phyloP scores from a whole-genome alignment of 2,888 invertebrate species.

The Thelaira solivaga region DNA sequence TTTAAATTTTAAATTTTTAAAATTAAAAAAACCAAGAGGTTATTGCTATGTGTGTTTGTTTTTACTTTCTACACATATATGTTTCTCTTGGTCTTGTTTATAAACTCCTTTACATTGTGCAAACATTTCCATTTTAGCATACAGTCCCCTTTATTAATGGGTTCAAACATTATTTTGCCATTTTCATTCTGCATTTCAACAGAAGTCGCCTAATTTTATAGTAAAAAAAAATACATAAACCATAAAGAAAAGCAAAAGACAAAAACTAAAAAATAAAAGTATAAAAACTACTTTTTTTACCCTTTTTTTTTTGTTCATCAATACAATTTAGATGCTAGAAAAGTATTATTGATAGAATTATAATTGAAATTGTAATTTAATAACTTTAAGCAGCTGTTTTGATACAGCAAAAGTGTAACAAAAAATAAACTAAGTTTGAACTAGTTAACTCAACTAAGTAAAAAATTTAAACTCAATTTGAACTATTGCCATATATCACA shows the following conservation, averaged over 20 bases:
- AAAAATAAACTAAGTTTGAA: conserved; percentile 10
- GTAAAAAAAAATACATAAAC: neutral
- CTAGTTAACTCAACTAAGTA: neutral
- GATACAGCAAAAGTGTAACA: neutral
- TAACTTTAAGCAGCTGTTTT: conserved; percentile 57
- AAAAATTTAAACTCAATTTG: conserved; percentile 31
- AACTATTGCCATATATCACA: conserved; percentile 44
- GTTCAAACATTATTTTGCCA: neutral
- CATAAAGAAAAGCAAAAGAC: neutral
- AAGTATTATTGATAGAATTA: conserved; percentile 61
- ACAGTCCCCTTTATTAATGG: neutral
- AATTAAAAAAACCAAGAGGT: too few species aligned
- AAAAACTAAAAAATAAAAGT: conserved; percentile 19
- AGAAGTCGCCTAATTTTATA: conserved; percentile 35
- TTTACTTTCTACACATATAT: too few species aligned
- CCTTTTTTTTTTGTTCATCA: conserved; percentile 26
- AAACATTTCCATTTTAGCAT: neutral
- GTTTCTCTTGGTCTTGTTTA: too few species aligned
- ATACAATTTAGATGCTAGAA: conserved; percentile 19
- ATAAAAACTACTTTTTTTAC: neutral
- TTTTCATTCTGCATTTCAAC: conserved; percentile 21
- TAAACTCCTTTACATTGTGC: neutral
- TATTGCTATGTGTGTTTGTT: too few species aligned
- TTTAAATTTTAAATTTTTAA: too few species aligned
- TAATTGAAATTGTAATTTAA: conserved; percentile 63